phyloP scores from a whole-genome alignment of 2,888 invertebrate genomes.

The Tipula confusa region DNA sequence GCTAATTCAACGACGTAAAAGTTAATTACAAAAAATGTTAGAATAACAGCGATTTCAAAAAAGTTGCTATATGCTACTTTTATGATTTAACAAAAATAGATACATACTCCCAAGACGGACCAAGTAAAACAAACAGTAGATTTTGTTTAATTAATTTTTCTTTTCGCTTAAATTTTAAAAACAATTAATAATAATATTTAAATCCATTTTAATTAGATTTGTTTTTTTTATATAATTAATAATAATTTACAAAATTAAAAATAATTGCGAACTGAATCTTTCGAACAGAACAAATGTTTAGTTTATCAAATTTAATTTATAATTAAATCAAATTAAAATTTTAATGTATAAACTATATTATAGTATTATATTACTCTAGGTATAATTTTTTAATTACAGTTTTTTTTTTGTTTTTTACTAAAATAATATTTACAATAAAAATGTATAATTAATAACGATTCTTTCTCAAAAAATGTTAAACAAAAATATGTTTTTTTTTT shows the following conservation, averaged over 20 bases:
- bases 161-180: not conserved
- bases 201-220: not conserved
- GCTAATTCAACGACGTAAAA: too few relatives aligned
- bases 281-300: not conserved
- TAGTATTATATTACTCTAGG: not conserved
- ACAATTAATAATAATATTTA: slow-evolving; percentile 20
- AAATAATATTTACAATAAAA: slow-evolving; percentile 15
- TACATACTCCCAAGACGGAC: too few relatives aligned
- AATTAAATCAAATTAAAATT: not conserved
- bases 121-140: not conserved
- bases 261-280: not conserved
- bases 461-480: not conserved
- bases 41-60: too few relatives aligned
- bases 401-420: not conserved
- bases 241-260: slow-evolving; percentile 25
- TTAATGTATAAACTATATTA: not conserved
- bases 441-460: not conserved
- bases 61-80: too few relatives aligned
- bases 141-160: not conserved
- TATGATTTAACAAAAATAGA: too few relatives aligned
- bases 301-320: not conserved
- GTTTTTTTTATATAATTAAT: not conserved
- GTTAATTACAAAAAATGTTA: too few relatives aligned
- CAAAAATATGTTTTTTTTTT: not conserved
- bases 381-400: not conserved